Evolutionary conservation across 1,140 invertebrate species (phyloP), one percentile per base, ranked within the genome.

Genomic region (Aphaenogaster rudis): DNA sequence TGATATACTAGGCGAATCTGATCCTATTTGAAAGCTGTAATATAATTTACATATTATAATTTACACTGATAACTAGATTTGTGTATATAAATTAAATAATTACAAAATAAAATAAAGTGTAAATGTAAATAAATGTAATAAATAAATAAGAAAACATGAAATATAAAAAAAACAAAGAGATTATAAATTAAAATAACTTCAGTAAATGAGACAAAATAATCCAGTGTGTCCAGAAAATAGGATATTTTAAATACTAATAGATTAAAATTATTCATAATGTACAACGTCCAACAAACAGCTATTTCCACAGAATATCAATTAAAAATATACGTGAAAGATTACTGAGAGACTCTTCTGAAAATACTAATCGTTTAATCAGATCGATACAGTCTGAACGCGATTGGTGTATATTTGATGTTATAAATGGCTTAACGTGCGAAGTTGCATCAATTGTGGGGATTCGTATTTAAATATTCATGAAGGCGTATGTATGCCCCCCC

Each of bases 21-120:
- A 17, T 2, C 6, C n/a, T 66, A n/a, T 67, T 64, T 79, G 59
- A 78, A 80, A 80, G 63, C 77, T 79, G 33, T 67, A 52, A 80
- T 54, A 9, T 36, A 80, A 80, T 80, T 63, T 57, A 77, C 9
- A 50, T 54, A 28, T 42, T 66, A 21, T 45, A 67, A 45, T 28
- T 17, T 64, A 54, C 9, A 50, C 9, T 39, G 21, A 71, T 54
- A 71, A 69, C 7, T 42, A 39, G 33, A 67, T 52, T 66, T 48
- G 7, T 63, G n/a, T 36, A 36, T 21, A 39, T 15, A 21, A 59
- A 9, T 54, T 1, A 13, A 9, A 63, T 78, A 78, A 28, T 79
- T 66, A 66, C 0, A 66, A 33, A 64, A 48, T 11, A 79, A n/a
- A 74, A 52, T 54, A 74, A 74, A 28, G 28, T 28, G 28, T 28